A percentile compares a stretch with the other conserved stretches of the same genome.
Evolutionary conservation across 2,888 invertebrate genomes (phyloP).

Genomic region (Stratiomys singularior): DNA sequence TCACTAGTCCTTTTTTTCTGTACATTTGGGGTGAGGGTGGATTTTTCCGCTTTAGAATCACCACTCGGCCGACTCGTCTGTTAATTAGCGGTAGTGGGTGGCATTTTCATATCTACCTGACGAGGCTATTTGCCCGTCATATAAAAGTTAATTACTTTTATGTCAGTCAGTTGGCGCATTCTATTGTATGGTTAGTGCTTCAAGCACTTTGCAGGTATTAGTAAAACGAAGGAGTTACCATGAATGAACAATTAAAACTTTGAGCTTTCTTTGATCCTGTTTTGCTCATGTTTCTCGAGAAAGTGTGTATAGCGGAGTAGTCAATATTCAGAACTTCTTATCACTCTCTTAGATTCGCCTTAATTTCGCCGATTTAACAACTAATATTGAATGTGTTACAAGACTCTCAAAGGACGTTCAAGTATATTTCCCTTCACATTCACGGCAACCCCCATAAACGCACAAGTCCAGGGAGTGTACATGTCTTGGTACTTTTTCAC

Average conservation of each 20-base stretch:
- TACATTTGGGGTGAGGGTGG: conserved; percentile 31
- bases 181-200: conserved; percentile 22
- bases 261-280: no score
- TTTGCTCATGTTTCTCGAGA: no score
- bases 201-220: neutral
- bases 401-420: no score
- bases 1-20: neutral
- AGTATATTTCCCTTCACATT: no score
- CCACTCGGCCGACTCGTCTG: conserved; percentile 1
- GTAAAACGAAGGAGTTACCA: no score
- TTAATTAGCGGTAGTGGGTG: conserved; percentile 47
- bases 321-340: no score
- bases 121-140: conserved; percentile 36
- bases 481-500: conserved; percentile 6
- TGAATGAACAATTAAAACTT: no score
- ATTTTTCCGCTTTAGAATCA: conserved; percentile 9
- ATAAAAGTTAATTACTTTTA: conserved; percentile 46
- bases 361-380: no score
- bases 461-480: neutral
- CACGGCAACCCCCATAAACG: neutral
- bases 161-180: conserved; percentile 28
- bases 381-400: no score
- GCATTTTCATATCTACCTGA: conserved; percentile 45
- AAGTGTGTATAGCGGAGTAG: no score
- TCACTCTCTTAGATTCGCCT: no score